These are phyloP conservation scores for Lepidocyrtoides sp. DNA, from an alignment of 2,888 invertebrate genomes.

Conservation along the genomic window DNA sequence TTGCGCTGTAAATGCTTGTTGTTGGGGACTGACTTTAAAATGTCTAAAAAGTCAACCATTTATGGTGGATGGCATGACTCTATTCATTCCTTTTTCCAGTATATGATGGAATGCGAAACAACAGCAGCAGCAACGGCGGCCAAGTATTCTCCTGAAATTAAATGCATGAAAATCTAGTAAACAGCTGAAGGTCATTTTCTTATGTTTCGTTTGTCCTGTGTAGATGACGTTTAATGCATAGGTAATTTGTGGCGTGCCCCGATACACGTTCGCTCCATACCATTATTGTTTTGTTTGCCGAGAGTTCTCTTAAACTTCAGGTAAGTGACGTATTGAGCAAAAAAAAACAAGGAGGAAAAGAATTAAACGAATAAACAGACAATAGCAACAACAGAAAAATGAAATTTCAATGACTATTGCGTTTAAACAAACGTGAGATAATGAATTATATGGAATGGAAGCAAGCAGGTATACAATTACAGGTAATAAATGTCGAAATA, in stretches of 20 bases:
- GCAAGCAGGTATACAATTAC: conserved; percentile 33
- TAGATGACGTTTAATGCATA: conserved; percentile 48
- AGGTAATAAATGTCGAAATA: conserved; percentile 51
- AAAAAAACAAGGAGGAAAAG: not conserved
- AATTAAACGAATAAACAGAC: conserved; percentile 2
- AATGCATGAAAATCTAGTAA: conserved; percentile 58
- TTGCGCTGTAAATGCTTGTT: not conserved
- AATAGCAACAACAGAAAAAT: not conserved
- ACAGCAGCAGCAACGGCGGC: not conserved
- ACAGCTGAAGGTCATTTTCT: conserved; percentile 62
- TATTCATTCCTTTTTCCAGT: conserved; percentile 35
- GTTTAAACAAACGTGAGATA: not conserved
- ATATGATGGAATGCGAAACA: not conserved
- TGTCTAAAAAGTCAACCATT: conserved; percentile 43
- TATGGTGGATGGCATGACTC: conserved; percentile 49
- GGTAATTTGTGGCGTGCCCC: conserved; percentile 31
- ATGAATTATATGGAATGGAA: conserved; percentile 31
- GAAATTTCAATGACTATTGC: not conserved
- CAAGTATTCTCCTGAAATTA: conserved; percentile 27
- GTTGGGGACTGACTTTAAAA: not conserved
- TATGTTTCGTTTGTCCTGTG: conserved; percentile 30
- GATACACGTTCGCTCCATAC: not conserved
- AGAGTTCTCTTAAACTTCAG: conserved; percentile 1
- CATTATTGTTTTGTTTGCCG: conserved; percentile 21
- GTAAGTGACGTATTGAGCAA: not conserved